Evolutionary conservation across 2,797 vertebrate species (phyloP).

Genomic region (Chelonia mydas): DNA sequence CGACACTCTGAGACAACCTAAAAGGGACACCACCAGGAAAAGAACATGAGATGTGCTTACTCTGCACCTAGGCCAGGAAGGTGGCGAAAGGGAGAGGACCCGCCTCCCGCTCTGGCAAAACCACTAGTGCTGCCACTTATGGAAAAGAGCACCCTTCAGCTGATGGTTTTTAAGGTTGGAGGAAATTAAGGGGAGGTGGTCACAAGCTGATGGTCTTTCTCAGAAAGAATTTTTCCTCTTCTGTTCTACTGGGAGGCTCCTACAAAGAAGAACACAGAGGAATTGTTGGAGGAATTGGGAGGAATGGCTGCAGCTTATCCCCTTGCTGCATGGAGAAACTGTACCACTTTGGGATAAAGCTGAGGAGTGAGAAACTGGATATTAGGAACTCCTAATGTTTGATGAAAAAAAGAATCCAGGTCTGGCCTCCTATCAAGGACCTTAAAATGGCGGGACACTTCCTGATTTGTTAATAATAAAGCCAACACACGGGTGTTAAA

Average conservation of each 20-base stretch:
- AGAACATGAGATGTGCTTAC: not conserved
- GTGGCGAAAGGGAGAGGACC: not conserved
- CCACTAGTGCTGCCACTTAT: not conserved
- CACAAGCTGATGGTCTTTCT: not conserved
- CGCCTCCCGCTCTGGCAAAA: not conserved
- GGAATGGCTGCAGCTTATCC: not conserved
- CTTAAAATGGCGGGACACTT: not conserved
- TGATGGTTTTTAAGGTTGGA: not conserved
- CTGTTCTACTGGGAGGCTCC: not conserved
- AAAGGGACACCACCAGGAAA: not conserved
- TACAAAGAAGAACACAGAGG: not conserved
- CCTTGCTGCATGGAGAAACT: not conserved
- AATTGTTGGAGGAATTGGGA: no score
- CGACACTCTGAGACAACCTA: conserved; percentile 5
- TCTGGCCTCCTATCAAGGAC: not conserved
- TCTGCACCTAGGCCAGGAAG: not conserved
- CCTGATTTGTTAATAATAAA: not conserved
- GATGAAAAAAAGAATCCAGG: not conserved
- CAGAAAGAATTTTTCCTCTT: not conserved
- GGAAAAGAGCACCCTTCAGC: not conserved
- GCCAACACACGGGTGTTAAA: not conserved
- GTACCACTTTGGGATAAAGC: not conserved
- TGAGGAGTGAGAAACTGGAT: not conserved
- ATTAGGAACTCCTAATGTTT: not conserved
- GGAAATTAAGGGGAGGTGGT: not conserved